Conservation (phyloP, 2,888 invertebrate genomes). For the Saturnia pavonia region DNA sequence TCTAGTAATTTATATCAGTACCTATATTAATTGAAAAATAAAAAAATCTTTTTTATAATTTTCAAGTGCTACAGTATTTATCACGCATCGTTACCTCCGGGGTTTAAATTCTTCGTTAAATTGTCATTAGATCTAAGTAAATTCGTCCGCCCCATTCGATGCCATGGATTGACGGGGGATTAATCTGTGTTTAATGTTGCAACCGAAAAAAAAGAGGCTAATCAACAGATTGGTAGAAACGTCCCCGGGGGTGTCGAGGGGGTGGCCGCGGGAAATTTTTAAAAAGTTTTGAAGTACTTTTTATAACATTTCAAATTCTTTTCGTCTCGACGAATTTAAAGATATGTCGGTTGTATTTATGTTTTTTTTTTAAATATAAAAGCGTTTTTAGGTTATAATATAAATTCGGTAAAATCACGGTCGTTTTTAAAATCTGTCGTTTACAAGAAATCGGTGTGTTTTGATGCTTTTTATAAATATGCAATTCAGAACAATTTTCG, state of each 20-base stretch:
- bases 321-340: not conserved
- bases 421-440: no score
- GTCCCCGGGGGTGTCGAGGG: conserved; percentile 9
- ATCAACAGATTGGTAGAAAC: conserved; percentile 73
- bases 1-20: no score
- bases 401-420: no score
- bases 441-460: no score
- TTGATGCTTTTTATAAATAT: no score
- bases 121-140: conserved; percentile 74
- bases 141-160: conserved; percentile 44
- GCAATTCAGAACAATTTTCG: no score
- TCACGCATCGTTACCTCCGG: conserved; percentile 48
- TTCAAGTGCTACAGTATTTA: not conserved
- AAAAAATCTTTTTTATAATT: not conserved
- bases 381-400: no score
- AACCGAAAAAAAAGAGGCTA: conserved; percentile 72
- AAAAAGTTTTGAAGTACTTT: not conserved
- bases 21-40: not conserved
- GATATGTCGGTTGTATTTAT: not conserved
- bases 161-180: conserved; percentile 56
- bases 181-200: conserved; percentile 78
- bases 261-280: not conserved
- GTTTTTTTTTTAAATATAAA: not conserved
- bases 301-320: not conserved
- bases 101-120: conserved; percentile 58